Evolutionary conservation across 2,888 invertebrate genomes (phyloP).

Genomic region (Prosapia bicincta): DNA sequence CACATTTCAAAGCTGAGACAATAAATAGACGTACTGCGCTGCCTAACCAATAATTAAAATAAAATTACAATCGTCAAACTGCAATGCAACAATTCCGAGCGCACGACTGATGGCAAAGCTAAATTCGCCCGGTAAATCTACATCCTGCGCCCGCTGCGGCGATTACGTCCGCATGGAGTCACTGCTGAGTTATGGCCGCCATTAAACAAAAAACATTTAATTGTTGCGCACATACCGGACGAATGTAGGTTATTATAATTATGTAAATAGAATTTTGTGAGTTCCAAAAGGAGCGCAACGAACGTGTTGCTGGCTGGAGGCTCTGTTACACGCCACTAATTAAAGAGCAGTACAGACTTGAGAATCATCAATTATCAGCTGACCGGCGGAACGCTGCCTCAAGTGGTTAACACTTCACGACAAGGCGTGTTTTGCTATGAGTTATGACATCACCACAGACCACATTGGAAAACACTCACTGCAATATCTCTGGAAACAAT

Average conservation of each 20-base stretch:
- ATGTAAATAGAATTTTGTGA: neutral
- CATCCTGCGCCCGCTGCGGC: neutral
- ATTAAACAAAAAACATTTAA: neutral
- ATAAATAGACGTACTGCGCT: neutral
- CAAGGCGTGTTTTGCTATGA: neutral
- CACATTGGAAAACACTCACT: neutral
- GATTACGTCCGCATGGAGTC: neutral
- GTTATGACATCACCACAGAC: neutral
- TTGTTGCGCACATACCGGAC: neutral
- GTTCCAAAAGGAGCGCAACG: neutral
- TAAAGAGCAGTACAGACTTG: neutral
- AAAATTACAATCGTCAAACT: neutral
- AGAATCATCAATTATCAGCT: slow-evolving; percentile 18
- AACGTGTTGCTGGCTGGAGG: neutral
- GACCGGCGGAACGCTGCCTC: slow-evolving; percentile 9
- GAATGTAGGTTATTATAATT: neutral
- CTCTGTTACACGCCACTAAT: slow-evolving; percentile 1
- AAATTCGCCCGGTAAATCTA: neutral
- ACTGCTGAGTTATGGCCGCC: neutral
- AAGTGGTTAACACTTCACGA: slow-evolving; percentile 7
- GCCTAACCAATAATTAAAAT: neutral
- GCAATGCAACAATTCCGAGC: neutral
- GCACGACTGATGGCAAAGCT: neutral
- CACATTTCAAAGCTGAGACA: neutral
- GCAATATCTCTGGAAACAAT: neutral